A percentile compares a stretch with the other conserved stretches of the same genome.
phyloP scores from a whole-genome alignment of 2,888 invertebrate genomes.

The Cepaea hortensis region DNA sequence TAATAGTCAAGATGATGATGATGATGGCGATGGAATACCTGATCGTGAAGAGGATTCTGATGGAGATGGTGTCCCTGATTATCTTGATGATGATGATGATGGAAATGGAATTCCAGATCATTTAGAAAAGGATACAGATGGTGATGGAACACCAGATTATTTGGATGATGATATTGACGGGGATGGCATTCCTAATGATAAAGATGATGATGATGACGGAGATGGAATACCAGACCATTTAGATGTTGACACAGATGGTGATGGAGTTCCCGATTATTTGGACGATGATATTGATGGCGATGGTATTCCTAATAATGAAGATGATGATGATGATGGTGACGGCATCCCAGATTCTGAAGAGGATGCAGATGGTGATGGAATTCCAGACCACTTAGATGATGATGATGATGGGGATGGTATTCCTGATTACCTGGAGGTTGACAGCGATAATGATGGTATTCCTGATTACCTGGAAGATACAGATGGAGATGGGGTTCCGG shows the following conservation, averaged over 20 bases:
- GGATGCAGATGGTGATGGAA: slow-evolving; percentile 59
- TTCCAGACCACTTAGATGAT: slow-evolving; percentile 60
- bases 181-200: slow-evolving; percentile 64
- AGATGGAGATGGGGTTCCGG: slow-evolving; percentile 70
- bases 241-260: slow-evolving; percentile 65
- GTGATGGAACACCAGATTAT: slow-evolving; percentile 59
- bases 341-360: slow-evolving; percentile 59
- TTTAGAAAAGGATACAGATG: slow-evolving; percentile 56
- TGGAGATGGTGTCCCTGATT: slow-evolving; percentile 67
- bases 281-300: slow-evolving; percentile 64
- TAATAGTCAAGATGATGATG: slow-evolving; percentile 59
- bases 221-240: slow-evolving; percentile 60
- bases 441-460: slow-evolving; percentile 69
- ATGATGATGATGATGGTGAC: slow-evolving; percentile 59
- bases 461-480: slow-evolving; percentile 66
- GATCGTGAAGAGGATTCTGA: slow-evolving; percentile 70
- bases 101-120: slow-evolving; percentile 62
- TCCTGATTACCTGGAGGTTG: slow-evolving; percentile 59
- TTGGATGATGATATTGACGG: slow-evolving; percentile 62
- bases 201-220: slow-evolving; percentile 57
- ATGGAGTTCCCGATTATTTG: slow-evolving; percentile 66
- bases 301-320: slow-evolving; percentile 61
- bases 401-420: slow-evolving; percentile 70
- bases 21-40: slow-evolving; percentile 62
- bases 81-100: slow-evolving; percentile 58